Base-by-base conservation (phyloP, 2,797 vertebrate genomes). In the Liparis tanakae region DNA sequence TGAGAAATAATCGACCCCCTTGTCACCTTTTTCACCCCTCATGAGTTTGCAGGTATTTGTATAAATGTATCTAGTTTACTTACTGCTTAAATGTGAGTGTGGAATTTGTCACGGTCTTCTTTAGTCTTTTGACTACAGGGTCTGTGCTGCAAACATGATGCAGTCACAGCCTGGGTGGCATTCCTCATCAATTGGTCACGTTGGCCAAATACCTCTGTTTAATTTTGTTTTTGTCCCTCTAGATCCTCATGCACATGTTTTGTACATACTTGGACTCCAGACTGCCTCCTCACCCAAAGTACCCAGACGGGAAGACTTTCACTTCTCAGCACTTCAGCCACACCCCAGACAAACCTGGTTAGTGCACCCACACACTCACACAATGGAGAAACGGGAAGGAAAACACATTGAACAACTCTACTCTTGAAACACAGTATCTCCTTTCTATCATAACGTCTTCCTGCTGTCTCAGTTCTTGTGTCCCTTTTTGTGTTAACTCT, bases 231-330 rank as follows among this genome's bases (percentile, higher is more conserved):
- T 15, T 72, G 9, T 72, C 41, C 18, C 17, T 50, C 63, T 79
- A 99, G 98, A 96, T 99, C 88, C 92, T 99, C 41, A 96, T 97
- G 96, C 96, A 98, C 33, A 88, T 98, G 37, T 96, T 99, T 73
- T 99, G 97, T 82, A 99, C 97, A 0, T 99, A 99, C 90, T 93
- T 99, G 34, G 98, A 99, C 90, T 97, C 98, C 79, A 93, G 98
- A 87, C 94, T 99, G 15, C 98, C 98, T 0, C 97, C 97, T 0
- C 97, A 99, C 73, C 98, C 98, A n/a, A 98, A 97, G 20, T 99
- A 99, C 57, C 98, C 98, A 0, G 97, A 99, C 0, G 98, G 98
- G 25, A 99, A 99, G 84, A 99, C 98, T 17, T 99, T 99, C 75
- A 99, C 98, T 0, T 96, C 97, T 8, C 98, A 99, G 37, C 97